Evolutionary conservation across 1,140 invertebrate genomes (phyloP), one percentile per base, ranked within the genome.

Genomic region (Theocolax elegans): DNA sequence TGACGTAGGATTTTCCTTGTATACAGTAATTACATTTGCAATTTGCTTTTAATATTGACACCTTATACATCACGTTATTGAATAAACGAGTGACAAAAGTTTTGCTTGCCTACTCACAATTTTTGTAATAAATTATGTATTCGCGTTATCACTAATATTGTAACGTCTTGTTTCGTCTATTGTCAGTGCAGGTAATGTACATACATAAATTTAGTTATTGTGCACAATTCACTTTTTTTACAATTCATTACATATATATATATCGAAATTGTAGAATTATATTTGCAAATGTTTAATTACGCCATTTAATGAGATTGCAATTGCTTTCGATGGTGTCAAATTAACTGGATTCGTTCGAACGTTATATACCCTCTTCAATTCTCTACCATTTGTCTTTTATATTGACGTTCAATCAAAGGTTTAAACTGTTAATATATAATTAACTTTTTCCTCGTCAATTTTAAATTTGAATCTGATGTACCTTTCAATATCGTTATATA

Each of bases 1-100:
- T 23, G 13, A 58, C 35, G 40, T 48, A 29, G 13, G 19, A 10
- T 13, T 38, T 42, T 12, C 19, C 13, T 53, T 10, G 12, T 62
- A 12, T 68, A 42, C 35, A 53, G 67, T 68, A 60, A 68, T 68
- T 68, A 62, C 35, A 53, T 59, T 49, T 59, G 31, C 23, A 59
- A 49, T 53, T 44, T 62, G 27, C 44, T 42, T 60, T 51, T 44
- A 60, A 35, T 60, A 19, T n/a, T 25, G 54, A 58, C 27, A 38
- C 42, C 42, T 56, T 62, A 23, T n/a, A n/a, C n/a, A n/a, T 59
- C 21, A 49, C 53, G 25, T 58, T 58, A 58, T 58, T 58, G 40
- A 25, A 56, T 17, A 58, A 42, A 66, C 49, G 38, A 53, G 63
- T 66, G 35, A n/a, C n/a, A 25, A 66, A 56, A 19, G 51, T 44